A percentile compares a stretch with the other conserved stretches of the same genome.
phyloP scores from a whole-genome alignment of 2,113 vertebrate species.

The Trogon surrucura region DNA sequence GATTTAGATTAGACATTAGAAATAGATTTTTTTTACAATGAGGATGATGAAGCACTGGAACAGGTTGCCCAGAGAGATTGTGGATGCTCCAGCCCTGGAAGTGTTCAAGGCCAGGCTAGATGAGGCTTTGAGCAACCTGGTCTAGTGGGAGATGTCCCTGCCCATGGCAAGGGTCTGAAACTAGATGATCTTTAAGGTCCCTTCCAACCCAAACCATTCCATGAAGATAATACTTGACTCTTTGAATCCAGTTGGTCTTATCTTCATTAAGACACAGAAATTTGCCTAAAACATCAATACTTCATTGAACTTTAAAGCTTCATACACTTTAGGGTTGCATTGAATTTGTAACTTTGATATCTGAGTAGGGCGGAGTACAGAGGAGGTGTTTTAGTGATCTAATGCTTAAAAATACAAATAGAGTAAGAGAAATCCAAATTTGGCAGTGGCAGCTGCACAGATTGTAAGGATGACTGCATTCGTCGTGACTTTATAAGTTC shows the following conservation, averaged over 20 bases:
- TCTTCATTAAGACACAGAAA: neutral
- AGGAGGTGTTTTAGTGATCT: constrained; percentile 44
- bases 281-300: neutral
- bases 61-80: too few relatives aligned
- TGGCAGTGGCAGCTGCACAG: neutral
- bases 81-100: too few relatives aligned
- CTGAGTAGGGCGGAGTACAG: neutral
- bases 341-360: constrained; percentile 6
- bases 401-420: constrained; percentile 42
- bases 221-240: neutral
- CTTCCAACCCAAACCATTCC: too few relatives aligned
- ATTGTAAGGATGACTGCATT: constrained; percentile 22
- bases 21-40: too few relatives aligned
- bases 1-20: too few relatives aligned
- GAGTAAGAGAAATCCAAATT: constrained; percentile 39
- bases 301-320: neutral
- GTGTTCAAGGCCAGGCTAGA: too few relatives aligned
- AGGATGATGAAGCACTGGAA: too few relatives aligned
- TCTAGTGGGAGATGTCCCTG: too few relatives aligned
- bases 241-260: neutral
- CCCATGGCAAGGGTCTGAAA: too few relatives aligned
- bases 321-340: neutral
- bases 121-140: too few relatives aligned
- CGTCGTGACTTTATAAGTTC: constrained; percentile 31
- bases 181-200: too few relatives aligned